Conservation (phyloP, 2,888 invertebrate species). For the Melolontha melolontha region DNA sequence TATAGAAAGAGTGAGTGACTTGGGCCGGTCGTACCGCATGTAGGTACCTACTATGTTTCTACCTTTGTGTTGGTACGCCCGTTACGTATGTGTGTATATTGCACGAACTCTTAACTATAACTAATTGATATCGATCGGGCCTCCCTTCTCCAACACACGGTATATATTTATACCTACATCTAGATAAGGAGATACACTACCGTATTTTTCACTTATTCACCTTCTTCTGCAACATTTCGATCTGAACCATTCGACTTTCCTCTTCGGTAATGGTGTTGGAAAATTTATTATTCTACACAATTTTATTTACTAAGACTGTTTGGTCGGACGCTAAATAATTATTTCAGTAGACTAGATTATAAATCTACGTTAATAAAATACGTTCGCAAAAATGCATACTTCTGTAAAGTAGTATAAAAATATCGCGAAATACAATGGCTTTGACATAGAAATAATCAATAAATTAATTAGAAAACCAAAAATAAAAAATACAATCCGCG, state of each 20-base stretch:
- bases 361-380: too few relatives aligned
- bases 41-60: conserved; percentile 21
- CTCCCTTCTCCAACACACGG: conserved; percentile 37
- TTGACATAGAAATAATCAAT: too few relatives aligned
- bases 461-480: too few relatives aligned
- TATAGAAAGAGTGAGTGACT: conserved; percentile 48
- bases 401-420: too few relatives aligned
- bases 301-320: neutral
- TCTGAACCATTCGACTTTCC: conserved; percentile 2
- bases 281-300: conserved; percentile 9
- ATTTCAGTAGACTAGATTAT: too few relatives aligned
- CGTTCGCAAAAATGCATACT: too few relatives aligned
- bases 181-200: conserved; percentile 38
- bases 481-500: too few relatives aligned
- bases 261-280: conserved; percentile 10
- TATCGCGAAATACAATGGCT: too few relatives aligned
- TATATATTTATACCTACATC: conserved; percentile 35
- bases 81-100: conserved; percentile 22
- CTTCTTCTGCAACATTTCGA: conserved; percentile 7
- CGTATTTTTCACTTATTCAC: conserved; percentile 36
- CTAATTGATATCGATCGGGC: conserved; percentile 45
- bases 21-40: conserved; percentile 35
- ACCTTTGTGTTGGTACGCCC: neutral
- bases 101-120: conserved; percentile 42
- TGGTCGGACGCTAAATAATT: too few relatives aligned